These are phyloP conservation scores for Kuschelorhynchus macadamiae DNA, from an alignment of 2,888 invertebrate genomes.

Conservation along the genomic window DNA sequence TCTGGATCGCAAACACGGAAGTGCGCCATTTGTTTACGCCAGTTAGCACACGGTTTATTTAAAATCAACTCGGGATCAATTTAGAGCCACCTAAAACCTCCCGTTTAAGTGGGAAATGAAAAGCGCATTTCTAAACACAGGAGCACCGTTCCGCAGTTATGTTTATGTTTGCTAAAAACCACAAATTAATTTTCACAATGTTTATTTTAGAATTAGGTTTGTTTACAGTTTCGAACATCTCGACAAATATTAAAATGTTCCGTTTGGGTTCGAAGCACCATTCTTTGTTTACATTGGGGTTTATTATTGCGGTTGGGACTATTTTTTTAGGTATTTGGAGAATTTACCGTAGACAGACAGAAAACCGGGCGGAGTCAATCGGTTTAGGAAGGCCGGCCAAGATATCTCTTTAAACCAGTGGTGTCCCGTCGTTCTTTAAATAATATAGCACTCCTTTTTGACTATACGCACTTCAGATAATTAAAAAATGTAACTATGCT, in stretches of 20 bases:
- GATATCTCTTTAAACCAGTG: no score
- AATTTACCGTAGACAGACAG: no score
- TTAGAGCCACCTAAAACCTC: slow-evolving; percentile 19
- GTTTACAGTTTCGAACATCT: slow-evolving; percentile 11
- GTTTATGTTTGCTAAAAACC: slow-evolving; percentile 33
- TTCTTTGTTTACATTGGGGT: no score
- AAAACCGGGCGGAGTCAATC: no score
- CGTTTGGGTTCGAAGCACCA: background rate
- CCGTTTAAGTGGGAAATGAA: slow-evolving; percentile 30
- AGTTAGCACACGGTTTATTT: slow-evolving; percentile 24
- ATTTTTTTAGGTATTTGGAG: no score
- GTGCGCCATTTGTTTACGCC: slow-evolving; percentile 26
- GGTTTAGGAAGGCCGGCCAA: no score
- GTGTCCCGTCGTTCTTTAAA: no score
- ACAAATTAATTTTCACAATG: slow-evolving; percentile 38
- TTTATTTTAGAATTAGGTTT: slow-evolving; percentile 27
- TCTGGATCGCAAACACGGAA: slow-evolving; percentile 21
- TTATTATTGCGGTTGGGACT: no score
- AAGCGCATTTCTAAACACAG: slow-evolving; percentile 33
- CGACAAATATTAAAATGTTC: slow-evolving; percentile 4
- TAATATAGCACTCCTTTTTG: no score
- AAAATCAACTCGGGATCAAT: slow-evolving; percentile 9
- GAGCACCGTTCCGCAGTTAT: slow-evolving; percentile 9
- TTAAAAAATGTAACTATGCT: no score
- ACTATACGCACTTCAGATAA: no score